Base-by-base conservation (phyloP, 2,888 invertebrate genomes). In the Drosophila histrio region DNA sequence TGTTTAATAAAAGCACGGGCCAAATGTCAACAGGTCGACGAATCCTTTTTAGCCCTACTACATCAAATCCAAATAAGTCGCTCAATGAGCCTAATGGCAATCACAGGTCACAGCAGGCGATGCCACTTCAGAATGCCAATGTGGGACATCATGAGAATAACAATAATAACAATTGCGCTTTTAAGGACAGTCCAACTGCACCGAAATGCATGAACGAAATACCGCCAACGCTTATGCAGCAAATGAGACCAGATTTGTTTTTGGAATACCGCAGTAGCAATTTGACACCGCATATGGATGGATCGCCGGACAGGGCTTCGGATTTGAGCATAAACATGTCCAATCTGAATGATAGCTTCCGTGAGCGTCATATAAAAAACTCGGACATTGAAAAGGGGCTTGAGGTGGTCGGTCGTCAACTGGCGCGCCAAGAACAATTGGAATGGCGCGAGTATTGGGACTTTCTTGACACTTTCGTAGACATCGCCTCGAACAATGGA, bases 381-480 rank as follows among this genome's bases (percentile, higher is more conserved):
- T 93, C 94, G 49, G 98, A 98, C 89, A 93, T 95, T 26, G 95
- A 96, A 61, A 98, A 98, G 89, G 98, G 98, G 0, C 92, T 98
- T n/a, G 98, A 98, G 91, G 92, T 95, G 78, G 94, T 97, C 38
- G 98, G 97, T 69, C 94, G 96, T 93, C 95, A 91, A 54, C 56
- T 91, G 70, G 96, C 97, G 0, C 94, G 94, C 70, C 93, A 96
- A 90, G 94, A 94, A 90, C 93, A 95, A 54, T 93, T 97, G 0
- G 94, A 94, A 8, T 98, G 98, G 98, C 95, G 94, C 67, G 98
- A 99, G 89, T 97, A 97, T 92, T 99, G 98, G 98, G 95, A 95
- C 5, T 98, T 98, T 90, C 92, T 98, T 11, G 95, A 96, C 77
- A 94, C 94, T 1, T 97, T 96, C 91, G 93, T 96, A 0, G 96